These are phyloP conservation scores for Baccha elongata DNA, from an alignment of 2,888 invertebrate genomes.

Conservation along the genomic window DNA sequence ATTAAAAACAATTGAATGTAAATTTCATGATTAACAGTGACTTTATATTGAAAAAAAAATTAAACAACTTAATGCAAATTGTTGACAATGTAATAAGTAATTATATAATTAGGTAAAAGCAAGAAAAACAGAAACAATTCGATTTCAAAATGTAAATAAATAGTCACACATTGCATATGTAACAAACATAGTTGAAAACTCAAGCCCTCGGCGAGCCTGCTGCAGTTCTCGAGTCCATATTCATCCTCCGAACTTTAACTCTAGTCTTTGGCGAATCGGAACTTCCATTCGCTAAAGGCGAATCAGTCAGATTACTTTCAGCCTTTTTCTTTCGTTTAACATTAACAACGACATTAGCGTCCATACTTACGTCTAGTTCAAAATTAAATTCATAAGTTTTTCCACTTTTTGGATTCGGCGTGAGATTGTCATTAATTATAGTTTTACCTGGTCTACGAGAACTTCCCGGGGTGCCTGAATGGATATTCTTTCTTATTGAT, in stretches of 20 bases:
- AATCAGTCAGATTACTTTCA: constrained; percentile 1
- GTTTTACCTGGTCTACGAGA: constrained; percentile 79
- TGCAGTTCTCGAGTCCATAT: constrained; percentile 25
- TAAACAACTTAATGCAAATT: constrained; percentile 12
- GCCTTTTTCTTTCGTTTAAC: constrained; percentile 81
- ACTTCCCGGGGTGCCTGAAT: constrained; percentile 56
- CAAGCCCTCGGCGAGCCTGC: constrained; percentile 22
- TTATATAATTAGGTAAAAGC: constrained; percentile 3
- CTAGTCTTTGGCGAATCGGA: constrained; percentile 77
- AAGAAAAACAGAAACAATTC: neutral
- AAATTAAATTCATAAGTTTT: constrained; percentile 82
- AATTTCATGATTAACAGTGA: constrained; percentile 4
- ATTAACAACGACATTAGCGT: constrained; percentile 82
- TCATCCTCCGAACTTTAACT: constrained; percentile 78
- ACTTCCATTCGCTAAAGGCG: constrained; percentile 21
- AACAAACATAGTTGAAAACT: constrained; percentile 15
- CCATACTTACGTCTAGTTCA: constrained; percentile 82
- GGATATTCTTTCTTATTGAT: constrained; percentile 51
- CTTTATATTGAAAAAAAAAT: constrained; percentile 11
- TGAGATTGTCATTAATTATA: constrained; percentile 80
- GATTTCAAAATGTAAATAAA: neutral
- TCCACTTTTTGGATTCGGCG: constrained; percentile 79
- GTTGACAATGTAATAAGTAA: constrained; percentile 5
- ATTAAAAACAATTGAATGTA: neutral
- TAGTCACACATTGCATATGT: constrained; percentile 15